phyloP scores from a whole-genome alignment of 2,113 vertebrate genomes.

The Nettapus auritus region DNA sequence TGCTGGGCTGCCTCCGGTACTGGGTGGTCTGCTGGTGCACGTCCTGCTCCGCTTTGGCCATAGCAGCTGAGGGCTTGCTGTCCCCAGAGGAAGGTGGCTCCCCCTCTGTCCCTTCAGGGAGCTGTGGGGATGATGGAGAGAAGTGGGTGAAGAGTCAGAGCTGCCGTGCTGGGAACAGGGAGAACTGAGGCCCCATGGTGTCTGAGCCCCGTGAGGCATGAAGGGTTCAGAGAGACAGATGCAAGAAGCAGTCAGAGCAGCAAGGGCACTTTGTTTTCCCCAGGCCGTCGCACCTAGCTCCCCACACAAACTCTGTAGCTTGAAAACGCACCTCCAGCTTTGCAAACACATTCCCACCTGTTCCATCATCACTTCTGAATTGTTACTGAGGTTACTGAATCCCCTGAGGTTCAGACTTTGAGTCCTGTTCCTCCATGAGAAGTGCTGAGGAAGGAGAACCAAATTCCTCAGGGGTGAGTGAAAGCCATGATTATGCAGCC shows the following conservation, averaged over 20 bases:
- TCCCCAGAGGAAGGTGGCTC: background rate
- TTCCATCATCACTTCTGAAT: background rate
- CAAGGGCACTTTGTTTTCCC: background rate
- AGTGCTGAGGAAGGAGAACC: background rate
- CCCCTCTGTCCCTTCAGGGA: too few species aligned
- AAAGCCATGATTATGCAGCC: background rate
- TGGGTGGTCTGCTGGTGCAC: background rate
- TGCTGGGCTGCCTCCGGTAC: fast-evolving
- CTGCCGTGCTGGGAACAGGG: background rate
- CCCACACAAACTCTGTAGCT: fast-evolving
- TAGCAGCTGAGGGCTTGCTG: background rate
- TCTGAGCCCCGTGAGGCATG: background rate
- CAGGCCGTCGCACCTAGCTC: background rate
- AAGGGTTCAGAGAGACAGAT: background rate
- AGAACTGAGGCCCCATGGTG: background rate
- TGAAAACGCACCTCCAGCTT: background rate
- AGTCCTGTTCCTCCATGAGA: background rate
- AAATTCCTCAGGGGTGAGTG: background rate
- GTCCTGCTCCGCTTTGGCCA: background rate
- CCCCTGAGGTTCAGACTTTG: background rate
- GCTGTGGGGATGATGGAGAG: background rate
- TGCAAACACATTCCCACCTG: background rate
- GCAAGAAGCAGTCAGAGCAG: background rate
- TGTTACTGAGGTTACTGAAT: background rate
- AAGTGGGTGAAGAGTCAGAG: background rate